Percentiles rank a stretch among this genome's conserved stretches.
Conservation (phyloP, 2,113 vertebrate genomes). For the Sphyrna mokarran region DNA sequence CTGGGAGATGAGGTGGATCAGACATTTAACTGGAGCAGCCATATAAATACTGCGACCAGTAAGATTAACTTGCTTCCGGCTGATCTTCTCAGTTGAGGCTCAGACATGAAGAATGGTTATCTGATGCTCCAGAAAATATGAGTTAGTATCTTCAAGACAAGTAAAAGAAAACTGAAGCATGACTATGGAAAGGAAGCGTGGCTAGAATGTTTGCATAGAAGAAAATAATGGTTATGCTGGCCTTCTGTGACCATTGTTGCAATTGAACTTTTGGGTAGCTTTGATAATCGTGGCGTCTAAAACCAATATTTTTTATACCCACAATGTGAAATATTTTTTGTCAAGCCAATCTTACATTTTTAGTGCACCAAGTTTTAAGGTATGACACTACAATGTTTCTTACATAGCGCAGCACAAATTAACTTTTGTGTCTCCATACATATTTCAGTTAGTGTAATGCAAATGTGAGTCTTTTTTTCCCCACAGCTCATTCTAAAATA, state of each 20-base stretch:
- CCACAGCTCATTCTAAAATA: not conserved
- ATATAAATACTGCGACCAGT: not conserved
- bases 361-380: not conserved
- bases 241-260: not conserved
- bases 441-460: not conserved
- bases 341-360: not conserved
- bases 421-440: not conserved
- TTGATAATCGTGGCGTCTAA: not conserved
- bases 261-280: not conserved
- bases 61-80: not conserved
- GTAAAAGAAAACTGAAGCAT: not conserved
- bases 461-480: not conserved
- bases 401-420: not conserved
- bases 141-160: not conserved
- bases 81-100: not conserved
- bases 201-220: not conserved
- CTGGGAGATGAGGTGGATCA: not conserved
- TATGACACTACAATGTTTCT: not conserved
- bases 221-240: not conserved
- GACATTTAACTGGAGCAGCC: not conserved
- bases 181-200: not conserved
- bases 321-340: not conserved
- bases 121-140: not conserved
- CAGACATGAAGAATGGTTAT: not conserved
- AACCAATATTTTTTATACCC: not conserved